Evolutionary conservation across 2,797 vertebrate genomes (phyloP).

Genomic region (Sebastiscus tertius): DNA sequence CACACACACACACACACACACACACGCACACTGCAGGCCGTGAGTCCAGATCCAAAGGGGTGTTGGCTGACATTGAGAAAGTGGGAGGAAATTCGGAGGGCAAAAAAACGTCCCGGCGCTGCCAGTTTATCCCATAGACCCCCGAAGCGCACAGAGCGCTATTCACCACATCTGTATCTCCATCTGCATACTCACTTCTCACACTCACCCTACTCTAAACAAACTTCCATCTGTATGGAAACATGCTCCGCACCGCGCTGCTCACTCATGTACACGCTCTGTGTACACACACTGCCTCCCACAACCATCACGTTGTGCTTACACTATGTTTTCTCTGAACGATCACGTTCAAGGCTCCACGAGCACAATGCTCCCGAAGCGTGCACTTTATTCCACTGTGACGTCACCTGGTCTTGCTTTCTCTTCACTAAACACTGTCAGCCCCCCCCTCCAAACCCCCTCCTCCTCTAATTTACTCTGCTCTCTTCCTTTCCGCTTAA

Average conservation of each 20-base stretch:
- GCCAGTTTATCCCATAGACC: slow-evolving; percentile 47
- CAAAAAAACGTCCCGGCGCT: neutral
- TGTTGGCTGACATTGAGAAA: slow-evolving; percentile 46
- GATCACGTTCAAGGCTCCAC: slow-evolving; percentile 11
- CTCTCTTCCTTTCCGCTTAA: slow-evolving; percentile 28
- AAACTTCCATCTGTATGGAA: slow-evolving; percentile 70
- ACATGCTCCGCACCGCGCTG: slow-evolving; percentile 33
- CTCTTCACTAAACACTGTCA: slow-evolving; percentile 18
- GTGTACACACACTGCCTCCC: slow-evolving; percentile 41
- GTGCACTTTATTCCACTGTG: slow-evolving; percentile 32
- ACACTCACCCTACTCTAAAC: slow-evolving; percentile 68
- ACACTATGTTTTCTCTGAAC: slow-evolving; percentile 40
- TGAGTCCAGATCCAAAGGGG: slow-evolving; percentile 17
- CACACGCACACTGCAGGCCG: slow-evolving; percentile 4
- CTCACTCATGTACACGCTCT: slow-evolving; percentile 31
- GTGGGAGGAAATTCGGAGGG: slow-evolving; percentile 25
- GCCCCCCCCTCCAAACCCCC: neutral
- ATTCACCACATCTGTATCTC: slow-evolving; percentile 72
- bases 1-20: neutral
- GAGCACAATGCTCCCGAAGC: slow-evolving; percentile 11
- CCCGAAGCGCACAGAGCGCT: slow-evolving; percentile 51
- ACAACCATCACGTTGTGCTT: slow-evolving; percentile 52
- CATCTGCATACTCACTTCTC: slow-evolving; percentile 63
- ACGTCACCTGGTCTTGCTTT: slow-evolving; percentile 26
- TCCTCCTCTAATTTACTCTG: neutral